phyloP scores from a whole-genome alignment of 1,140 invertebrate species.

The Episyrphus balteatus region DNA sequence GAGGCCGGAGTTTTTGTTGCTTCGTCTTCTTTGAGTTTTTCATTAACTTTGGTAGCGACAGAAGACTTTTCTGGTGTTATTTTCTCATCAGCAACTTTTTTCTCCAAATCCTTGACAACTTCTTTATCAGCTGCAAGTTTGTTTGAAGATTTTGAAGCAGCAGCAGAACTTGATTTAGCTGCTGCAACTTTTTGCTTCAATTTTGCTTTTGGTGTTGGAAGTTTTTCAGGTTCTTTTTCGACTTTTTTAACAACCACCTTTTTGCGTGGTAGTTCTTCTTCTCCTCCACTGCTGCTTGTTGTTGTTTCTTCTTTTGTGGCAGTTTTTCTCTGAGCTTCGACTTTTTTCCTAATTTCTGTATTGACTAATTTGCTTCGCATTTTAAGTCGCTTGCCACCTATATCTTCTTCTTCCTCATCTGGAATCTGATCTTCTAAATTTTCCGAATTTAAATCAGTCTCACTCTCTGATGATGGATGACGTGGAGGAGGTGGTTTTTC shows the following conservation, averaged over 20 bases:
- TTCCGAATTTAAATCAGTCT: conserved; percentile 19
- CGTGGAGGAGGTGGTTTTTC: conserved; percentile 4
- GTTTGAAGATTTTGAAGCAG: background rate
- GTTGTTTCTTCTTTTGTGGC: conserved; percentile 42
- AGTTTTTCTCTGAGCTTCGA: conserved; percentile 44
- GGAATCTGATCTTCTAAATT: conserved; percentile 4
- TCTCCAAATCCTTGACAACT: background rate
- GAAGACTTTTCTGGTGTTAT: background rate
- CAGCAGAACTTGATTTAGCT: background rate
- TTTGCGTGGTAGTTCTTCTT: conserved; percentile 36
- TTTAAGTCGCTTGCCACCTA: conserved; percentile 42
- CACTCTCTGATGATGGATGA: conserved; percentile 27
- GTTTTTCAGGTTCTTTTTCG: background rate
- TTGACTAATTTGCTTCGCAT: conserved; percentile 42
- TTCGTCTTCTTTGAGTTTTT: conserved; percentile 2
- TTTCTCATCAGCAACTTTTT: background rate
- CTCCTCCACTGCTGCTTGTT: conserved; percentile 36
- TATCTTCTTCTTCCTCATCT: conserved; percentile 37
- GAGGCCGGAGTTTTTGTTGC: background rate
- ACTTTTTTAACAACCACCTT: conserved; percentile 13
- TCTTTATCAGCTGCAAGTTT: background rate
- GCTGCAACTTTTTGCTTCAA: background rate
- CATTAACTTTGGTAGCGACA: no score
- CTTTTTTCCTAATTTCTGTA: conserved; percentile 41
- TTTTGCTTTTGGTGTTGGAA: background rate